These are phyloP conservation scores for Spatulosminthurus flaviceps DNA, from an alignment of 2,888 invertebrate species.

Conservation along the genomic window DNA sequence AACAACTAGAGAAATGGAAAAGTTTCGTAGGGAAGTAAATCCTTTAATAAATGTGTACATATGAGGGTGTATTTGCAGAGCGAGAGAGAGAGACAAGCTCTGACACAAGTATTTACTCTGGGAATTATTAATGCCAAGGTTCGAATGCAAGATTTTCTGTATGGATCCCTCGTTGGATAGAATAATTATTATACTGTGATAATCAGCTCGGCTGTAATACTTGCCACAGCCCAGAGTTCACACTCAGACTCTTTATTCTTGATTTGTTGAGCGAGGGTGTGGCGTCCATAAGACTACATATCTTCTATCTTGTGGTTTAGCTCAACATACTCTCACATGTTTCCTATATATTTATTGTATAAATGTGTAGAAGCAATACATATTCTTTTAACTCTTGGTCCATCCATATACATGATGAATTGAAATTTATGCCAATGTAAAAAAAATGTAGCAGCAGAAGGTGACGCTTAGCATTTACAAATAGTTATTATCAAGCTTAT, in stretches of 20 bases:
- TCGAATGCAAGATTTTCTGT: not conserved
- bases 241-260: not conserved
- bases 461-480: no score
- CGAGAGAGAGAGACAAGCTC: no score
- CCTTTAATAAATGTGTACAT: not conserved
- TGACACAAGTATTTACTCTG: not conserved
- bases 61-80: not conserved
- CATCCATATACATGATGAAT: no score
- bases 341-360: no score
- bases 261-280: slow-evolving; percentile 13
- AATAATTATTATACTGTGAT: not conserved
- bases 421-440: no score
- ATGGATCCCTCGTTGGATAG: not conserved
- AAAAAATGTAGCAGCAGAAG: no score
- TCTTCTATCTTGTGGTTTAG: no score
- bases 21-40: not conserved
- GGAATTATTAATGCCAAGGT: slow-evolving; percentile 8
- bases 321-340: no score
- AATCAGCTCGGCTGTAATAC: not conserved
- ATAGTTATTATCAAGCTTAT: no score
- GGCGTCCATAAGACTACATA: not conserved
- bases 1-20: not conserved
- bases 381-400: no score
- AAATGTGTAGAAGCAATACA: no score
- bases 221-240: not conserved